Conservation (phyloP, 2,888 invertebrate species). For the Melieria picta region DNA sequence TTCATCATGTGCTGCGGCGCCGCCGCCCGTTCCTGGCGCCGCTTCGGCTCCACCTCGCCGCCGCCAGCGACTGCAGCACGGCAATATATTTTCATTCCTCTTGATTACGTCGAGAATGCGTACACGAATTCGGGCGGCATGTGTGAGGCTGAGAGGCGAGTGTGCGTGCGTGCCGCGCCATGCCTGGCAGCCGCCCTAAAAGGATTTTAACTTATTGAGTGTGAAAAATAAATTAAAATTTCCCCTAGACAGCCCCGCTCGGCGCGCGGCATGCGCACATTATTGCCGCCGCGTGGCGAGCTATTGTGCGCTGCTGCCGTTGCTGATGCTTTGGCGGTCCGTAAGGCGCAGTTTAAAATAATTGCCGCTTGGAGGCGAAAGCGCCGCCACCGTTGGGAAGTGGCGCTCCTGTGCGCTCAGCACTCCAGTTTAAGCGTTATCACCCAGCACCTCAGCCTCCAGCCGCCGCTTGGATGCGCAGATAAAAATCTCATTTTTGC, state of each 20-base stretch:
- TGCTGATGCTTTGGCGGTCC: neutral
- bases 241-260: neutral
- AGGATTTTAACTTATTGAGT: conserved; percentile 31
- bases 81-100: conserved; percentile 26
- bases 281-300: conserved; percentile 1
- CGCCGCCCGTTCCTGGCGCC: neutral
- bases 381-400: neutral
- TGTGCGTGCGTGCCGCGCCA: conserved; percentile 6
- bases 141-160: neutral
- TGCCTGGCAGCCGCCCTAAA: conserved; percentile 13
- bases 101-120: conserved; percentile 17
- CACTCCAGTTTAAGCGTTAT: neutral
- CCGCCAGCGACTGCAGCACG: conserved; percentile 2
- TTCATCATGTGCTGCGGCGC: neutral
- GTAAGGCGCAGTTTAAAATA: conserved; percentile 17
- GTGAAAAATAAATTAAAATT: conserved; percentile 33
- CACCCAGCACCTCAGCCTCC: neutral
- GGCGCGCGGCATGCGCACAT: neutral
- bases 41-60: neutral
- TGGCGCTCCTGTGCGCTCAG: neutral
- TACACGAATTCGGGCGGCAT: neutral
- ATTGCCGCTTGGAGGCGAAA: conserved; percentile 19
- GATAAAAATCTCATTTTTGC: conserved; percentile 25
- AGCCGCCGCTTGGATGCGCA: neutral
- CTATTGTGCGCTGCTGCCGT: neutral